Evolutionary conservation across 2,797 vertebrate species (phyloP).

Genomic region (Mormyrus hasselquistii): DNA sequence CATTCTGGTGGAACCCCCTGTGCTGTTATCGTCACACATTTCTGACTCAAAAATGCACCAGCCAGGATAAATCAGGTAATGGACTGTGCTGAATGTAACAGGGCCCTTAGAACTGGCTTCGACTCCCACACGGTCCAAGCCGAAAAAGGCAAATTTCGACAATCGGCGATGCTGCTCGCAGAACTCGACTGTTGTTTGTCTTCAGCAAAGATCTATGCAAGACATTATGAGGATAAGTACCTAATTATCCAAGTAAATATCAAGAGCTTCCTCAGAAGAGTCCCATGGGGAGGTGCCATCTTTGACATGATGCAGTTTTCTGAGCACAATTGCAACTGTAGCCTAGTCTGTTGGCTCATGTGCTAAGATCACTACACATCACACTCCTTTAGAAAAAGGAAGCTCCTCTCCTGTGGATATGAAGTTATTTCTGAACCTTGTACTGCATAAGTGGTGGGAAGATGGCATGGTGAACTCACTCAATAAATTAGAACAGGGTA

Average conservation of each 20-base stretch:
- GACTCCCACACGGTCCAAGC: neutral
- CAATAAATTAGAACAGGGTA: neutral
- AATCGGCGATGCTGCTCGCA: neutral
- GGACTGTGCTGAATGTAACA: neutral
- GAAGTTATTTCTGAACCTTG: neutral
- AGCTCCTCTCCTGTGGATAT: neutral
- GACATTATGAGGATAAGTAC: neutral
- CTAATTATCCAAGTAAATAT: neutral
- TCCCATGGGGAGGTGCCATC: neutral
- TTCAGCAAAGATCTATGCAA: neutral
- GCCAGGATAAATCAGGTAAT: neutral
- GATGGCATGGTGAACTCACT: neutral
- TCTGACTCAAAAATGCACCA: neutral
- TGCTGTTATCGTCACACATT: neutral
- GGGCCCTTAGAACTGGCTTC: neutral
- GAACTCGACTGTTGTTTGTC: neutral
- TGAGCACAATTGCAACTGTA: neutral
- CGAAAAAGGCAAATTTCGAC: neutral
- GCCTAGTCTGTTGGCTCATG: neutral
- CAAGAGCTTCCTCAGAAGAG: neutral
- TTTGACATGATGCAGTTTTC: neutral
- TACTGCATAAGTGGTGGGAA: neutral
- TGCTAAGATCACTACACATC: neutral
- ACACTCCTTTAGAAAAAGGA: neutral
- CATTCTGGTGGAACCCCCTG: neutral